Evolutionary conservation across 2,113 vertebrate species (phyloP), one percentile per base, ranked within the genome.

Genomic region (Neolamprologus caudopunctatus): DNA sequence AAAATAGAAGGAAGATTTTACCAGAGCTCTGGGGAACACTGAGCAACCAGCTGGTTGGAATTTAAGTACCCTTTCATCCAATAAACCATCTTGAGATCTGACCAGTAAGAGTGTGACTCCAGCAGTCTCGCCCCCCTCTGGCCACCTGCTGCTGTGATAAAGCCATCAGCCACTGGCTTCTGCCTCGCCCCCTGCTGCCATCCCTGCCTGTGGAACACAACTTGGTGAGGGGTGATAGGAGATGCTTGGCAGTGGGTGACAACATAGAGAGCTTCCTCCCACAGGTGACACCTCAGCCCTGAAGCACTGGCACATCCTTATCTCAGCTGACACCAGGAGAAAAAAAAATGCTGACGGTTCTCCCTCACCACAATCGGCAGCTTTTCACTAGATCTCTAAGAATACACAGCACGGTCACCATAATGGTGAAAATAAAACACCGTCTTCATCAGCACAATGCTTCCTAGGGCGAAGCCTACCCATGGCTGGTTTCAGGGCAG

Each of bases 61-160:
- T 42, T 51, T 78, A 85, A 68, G 78, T 3, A 45, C 63, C 35
- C 2, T 54, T 47, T 82, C 61, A 80, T 47, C 57, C 85, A 17
- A 50, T 79, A 81, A 85, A 53, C 28, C 10, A 55, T 63, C 73
- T 35, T 11, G 2, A n/a, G 73, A 24, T 83, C 80, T n/a, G 86
- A 86, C 85, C 84, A n/a, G 37, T 54, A n/a, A 21, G 53, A 80
- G 86, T 57, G 42, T n/a, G 71, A 28, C 80, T 91, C 50, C 66
- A 6, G 45, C 57, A 57, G 66, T 12, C 9, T 7, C 11, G 5
- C 31, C 45, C 37, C 83, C 88, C 78, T 82, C 47, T 12, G 81
- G 91, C 84, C 85, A n/a, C 85, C 11, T 78, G 90, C 89, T 66
- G 71, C 75, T 85, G 91, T 9, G 90, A 93, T 90, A 73, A 87